Conservation (phyloP, 1,140 invertebrate genomes). For the Aphelinus certus region DNA sequence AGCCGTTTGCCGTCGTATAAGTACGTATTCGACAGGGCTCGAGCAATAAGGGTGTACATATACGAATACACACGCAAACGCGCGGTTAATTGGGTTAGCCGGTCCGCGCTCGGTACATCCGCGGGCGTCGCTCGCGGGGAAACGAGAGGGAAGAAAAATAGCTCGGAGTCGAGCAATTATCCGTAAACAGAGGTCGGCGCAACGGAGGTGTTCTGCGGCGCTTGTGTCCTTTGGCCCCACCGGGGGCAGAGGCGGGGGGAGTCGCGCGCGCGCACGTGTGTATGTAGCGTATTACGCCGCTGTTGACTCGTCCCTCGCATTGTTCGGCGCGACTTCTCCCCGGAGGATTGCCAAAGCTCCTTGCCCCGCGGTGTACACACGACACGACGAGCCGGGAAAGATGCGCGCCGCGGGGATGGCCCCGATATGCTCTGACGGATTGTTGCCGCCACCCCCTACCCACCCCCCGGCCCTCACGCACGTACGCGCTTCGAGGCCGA, state of each 20-base stretch:
- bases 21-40: not conserved
- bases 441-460: no score
- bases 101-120: not conserved
- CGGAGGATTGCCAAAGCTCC: not conserved
- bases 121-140: not conserved
- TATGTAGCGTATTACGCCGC: not conserved
- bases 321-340: slow-evolving; percentile 24
- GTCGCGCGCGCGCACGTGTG: not conserved
- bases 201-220: no score
- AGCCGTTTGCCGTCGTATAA: not conserved
- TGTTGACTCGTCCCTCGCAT: slow-evolving; percentile 23
- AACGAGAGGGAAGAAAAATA: not conserved
- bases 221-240: no score
- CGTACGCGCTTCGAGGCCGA: no score
- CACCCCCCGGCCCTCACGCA: no score
- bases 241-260: not conserved
- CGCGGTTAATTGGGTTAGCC: slow-evolving; percentile 6
- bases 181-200: not conserved
- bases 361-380: not conserved
- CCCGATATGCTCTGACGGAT: no score
- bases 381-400: no score
- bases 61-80: slow-evolving; percentile 1
- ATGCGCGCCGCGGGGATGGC: no score
- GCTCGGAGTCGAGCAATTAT: slow-evolving; percentile 10
- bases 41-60: not conserved